phyloP scores from a whole-genome alignment of 2,113 vertebrate species.

The Actinemys pallida region DNA sequence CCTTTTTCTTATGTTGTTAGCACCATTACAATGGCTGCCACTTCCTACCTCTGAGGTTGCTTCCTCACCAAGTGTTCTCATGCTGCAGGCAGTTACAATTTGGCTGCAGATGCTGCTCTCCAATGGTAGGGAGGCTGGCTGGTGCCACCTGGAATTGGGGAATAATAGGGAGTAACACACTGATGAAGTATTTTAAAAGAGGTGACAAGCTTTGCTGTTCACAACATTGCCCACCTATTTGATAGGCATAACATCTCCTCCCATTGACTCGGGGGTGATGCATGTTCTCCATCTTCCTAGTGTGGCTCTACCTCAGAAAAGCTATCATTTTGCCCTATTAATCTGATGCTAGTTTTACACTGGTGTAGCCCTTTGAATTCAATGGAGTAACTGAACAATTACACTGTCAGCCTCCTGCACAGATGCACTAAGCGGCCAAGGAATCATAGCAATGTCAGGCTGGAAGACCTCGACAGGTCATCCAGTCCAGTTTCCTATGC shows the following conservation, averaged over 20 bases:
- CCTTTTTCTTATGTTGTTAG: not conserved
- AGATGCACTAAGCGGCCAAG: not conserved
- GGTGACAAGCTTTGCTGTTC: not conserved
- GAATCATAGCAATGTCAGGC: not conserved
- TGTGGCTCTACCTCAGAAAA: rapidly evolving
- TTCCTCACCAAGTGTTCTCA: not conserved
- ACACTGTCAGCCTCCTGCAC: rapidly evolving
- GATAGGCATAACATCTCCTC: not conserved
- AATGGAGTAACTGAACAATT: not conserved
- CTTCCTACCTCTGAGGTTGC: not conserved
- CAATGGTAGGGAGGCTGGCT: not conserved
- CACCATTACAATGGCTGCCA: not conserved
- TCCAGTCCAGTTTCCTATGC: not conserved
- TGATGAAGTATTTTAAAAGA: not conserved
- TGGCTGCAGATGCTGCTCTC: constrained; percentile 4
- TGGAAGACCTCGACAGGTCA: not conserved
- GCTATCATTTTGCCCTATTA: not conserved
- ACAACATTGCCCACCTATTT: not conserved
- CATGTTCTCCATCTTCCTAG: not conserved
- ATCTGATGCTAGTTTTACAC: not conserved
- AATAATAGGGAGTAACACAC: not conserved
- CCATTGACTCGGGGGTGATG: not conserved
- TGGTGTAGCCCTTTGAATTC: not conserved
- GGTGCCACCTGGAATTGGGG: not conserved
- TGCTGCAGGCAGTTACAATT: not conserved